Base-by-base conservation (phyloP, 2,797 vertebrate species). In the Mus spretus region DNA sequence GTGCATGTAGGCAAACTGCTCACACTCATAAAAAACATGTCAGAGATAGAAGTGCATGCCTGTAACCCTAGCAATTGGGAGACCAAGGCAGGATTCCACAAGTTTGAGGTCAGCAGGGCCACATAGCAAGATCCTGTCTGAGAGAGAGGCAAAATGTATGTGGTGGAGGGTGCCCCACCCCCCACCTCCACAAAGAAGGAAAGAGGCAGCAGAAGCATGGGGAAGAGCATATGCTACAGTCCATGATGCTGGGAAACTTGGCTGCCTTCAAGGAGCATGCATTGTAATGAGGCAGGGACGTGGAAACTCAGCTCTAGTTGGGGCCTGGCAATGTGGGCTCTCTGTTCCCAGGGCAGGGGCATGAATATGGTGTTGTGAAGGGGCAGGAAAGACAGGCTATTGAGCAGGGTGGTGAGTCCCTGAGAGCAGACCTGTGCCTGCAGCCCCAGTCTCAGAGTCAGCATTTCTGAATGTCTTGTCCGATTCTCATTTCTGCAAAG, bases 391-490 rank as follows among this genome's bases (percentile, higher is more conserved):
- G 47, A 10, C 13, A 6, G 59, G 28, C 63, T 28, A 19, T 89
- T 84, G 26, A 17, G 0, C 1, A 63, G 81, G 55, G 4, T 17
- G 0, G 6, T 28, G 63, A 22, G 37, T 47, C 83, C 67, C 90
- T 81, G 57, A 59, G 78, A 47, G 8, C 20, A 61, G 8, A 17
- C 65, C 92, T 81, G 40, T 2, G 4, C 63, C 91, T 13, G 59
- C 50, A 22, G 47, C 47, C 67, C n/a, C 74, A n/a, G 22, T 24
- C 65, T n/a, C 50, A 59, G 24, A 26, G 78, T 75, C 80, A 87
- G 53, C 47, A 7, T 93, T 78, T 94, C 15, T 95, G 31, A 8
- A 2, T 59, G 24, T 81, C 93, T 87, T 90, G n/a, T 93, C 40
- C 81, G 74, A 40, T 72, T 78, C 63, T 77, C 8, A 3, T 47